Evolutionary conservation across 2,113 vertebrate genomes (phyloP), one percentile per base, ranked within the genome.

Genomic region (Tretioscincus oriximinensis): DNA sequence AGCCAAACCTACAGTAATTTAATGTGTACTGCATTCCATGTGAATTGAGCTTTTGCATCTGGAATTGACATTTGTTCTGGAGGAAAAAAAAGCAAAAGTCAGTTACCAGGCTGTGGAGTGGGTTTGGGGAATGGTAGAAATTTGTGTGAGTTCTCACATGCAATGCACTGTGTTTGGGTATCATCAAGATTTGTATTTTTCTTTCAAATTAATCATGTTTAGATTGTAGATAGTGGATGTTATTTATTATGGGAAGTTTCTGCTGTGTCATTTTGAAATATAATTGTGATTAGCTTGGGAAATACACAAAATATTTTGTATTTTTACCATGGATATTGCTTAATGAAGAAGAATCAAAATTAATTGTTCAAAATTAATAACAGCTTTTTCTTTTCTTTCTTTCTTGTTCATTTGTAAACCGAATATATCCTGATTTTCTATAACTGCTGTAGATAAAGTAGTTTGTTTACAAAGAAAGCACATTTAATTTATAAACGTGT

Each of bases 181-280:
- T 81, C 35, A 82, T 80, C 35, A 83, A 67, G 35, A 12, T 0
- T 60, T 67, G 71, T n/a, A 7, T 60, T 77, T 92, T 90, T 85
- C 89, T 92, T 93, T 90, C 90, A 90, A 54, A 88, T 89, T 93
- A 93, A 58, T 92, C 85, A 84, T 90, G 90, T 90, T 91, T 87
- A 88, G 90, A 90, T 91, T 91, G 79, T 90, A 90, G 92, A 91
- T 88, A 70, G 84, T 82, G 82, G 54, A 79, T 89, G 81, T 88
- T 93, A 93, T 92, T 93, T 94, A 89, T 92, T 91, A 84, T 83
- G 90, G 89, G 87, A 92, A 91, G 85, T 92, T 94, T 85, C 83
- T 93, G 82, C 10, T 93, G 90, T 86, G 88, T 78, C 0, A 1
- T 89, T 92, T 93, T 89, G 81, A 81, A 92, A 93, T 88, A 93